These are phyloP conservation scores for Oeneis ivallda DNA, from an alignment of 2,888 invertebrate species.

Conservation along the genomic window DNA sequence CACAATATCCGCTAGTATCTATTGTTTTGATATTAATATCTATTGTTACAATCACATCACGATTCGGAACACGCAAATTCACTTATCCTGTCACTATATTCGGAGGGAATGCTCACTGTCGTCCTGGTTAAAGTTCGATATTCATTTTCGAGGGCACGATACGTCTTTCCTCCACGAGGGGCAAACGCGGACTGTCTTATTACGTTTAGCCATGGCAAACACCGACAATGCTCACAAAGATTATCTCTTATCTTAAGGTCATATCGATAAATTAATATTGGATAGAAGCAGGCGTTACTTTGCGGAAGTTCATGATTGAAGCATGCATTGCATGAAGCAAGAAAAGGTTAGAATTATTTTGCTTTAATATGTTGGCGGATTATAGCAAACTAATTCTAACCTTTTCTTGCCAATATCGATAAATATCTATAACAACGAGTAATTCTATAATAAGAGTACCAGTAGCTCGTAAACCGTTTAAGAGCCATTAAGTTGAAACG, in stretches of 20 bases:
- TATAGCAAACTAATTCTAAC: no score
- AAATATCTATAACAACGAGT: background rate
- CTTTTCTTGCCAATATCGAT: no score
- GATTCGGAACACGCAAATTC: conserved; percentile 41
- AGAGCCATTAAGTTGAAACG: background rate
- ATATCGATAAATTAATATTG: conserved; percentile 11
- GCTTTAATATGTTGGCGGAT: no score
- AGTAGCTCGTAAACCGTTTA: background rate
- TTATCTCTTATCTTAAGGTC: conserved; percentile 45
- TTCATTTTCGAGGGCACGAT: conserved; percentile 29
- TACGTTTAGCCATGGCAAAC: conserved; percentile 13
- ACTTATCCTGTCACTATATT: conserved; percentile 44
- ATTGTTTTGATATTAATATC: conserved; percentile 29
- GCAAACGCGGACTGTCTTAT: conserved; percentile 39
- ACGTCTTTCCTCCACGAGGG: conserved; percentile 35
- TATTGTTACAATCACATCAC: conserved; percentile 42
- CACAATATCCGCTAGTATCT: conserved; percentile 27
- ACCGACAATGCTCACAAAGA: conserved; percentile 26
- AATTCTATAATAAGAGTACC: background rate
- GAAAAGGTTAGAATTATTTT: no score
- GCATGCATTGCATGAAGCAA: no score
- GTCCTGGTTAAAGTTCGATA: conserved; percentile 37
- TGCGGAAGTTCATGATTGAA: no score
- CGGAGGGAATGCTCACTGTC: conserved; percentile 29
- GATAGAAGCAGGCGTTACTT: no score